Evolutionary conservation across 1,140 invertebrate genomes (phyloP).

Genomic region (Drosophila tsacasi): DNA sequence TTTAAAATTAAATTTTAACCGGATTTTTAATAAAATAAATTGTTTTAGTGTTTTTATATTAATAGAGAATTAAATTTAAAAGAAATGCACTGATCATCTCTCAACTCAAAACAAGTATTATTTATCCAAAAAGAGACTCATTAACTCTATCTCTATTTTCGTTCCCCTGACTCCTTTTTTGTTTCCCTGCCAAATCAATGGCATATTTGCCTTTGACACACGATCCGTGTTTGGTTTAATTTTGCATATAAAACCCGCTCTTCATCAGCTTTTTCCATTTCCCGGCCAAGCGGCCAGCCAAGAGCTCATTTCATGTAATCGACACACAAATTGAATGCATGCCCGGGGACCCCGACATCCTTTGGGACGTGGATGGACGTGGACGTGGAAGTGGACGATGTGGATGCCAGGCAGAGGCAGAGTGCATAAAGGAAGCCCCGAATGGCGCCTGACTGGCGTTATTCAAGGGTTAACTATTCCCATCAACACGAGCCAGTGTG

Average conservation of each 20-base stretch:
- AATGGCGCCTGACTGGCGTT: constrained; percentile 41
- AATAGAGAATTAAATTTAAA: not conserved
- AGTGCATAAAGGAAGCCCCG: constrained; percentile 43
- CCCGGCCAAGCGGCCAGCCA: constrained; percentile 31
- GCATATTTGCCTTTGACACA: constrained; percentile 35
- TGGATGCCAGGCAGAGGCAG: constrained; percentile 11
- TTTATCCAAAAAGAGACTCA: not conserved
- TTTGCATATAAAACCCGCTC: constrained; percentile 51
- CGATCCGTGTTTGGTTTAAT: constrained; percentile 54
- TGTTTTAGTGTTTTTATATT: not conserved
- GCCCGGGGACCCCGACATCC: constrained; percentile 43
- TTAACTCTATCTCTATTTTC: constrained; percentile 9
- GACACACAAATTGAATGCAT: constrained; percentile 49
- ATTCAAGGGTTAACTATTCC: constrained; percentile 45
- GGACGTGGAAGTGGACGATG: not conserved
- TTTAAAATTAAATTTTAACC: no score
- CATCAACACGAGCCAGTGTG: constrained; percentile 38
- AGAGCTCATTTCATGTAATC: constrained; percentile 60
- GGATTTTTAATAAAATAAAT: no score
- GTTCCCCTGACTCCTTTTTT: constrained; percentile 15
- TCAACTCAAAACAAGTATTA: not conserved
- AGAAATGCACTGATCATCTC: not conserved
- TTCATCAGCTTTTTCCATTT: constrained; percentile 28
- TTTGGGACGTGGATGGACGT: constrained; percentile 28
- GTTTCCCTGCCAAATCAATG: constrained; percentile 45